Evolutionary conservation across 2,888 invertebrate species (phyloP).

Genomic region (Lepeophtheirus nordmannii): DNA sequence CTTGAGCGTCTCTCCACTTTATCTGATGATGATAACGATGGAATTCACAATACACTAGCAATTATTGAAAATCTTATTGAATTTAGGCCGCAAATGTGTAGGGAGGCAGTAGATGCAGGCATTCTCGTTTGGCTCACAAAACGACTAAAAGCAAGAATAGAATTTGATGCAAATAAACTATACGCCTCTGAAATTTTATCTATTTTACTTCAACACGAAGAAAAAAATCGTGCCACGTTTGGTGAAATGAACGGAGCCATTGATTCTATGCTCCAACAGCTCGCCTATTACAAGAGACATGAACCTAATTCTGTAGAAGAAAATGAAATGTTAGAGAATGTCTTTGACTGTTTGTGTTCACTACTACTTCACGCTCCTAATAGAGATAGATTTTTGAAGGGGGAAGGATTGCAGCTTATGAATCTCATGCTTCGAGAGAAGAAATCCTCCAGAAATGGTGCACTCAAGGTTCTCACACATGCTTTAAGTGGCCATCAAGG

Average conservation of each 20-base stretch:
- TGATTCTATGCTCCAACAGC: slow-evolving; percentile 82
- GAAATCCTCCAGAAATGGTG: slow-evolving; percentile 87
- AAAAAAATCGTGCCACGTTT: slow-evolving; percentile 39
- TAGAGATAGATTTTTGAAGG: slow-evolving; percentile 77
- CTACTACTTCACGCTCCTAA: slow-evolving; percentile 74
- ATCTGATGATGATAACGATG: slow-evolving; percentile 71
- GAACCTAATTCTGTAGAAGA: slow-evolving; percentile 55
- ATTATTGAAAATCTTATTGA: slow-evolving; percentile 92
- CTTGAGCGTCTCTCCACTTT: slow-evolving; percentile 73
- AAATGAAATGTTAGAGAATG: slow-evolving; percentile 95
- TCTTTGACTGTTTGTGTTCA: slow-evolving; percentile 89
- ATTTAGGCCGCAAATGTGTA: slow-evolving; percentile 63
- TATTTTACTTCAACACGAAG: slow-evolving; percentile 66
- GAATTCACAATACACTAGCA: slow-evolving; percentile 81
- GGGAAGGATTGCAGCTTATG: slow-evolving; percentile 96
- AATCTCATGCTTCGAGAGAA: slow-evolving; percentile 96
- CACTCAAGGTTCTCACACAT: slow-evolving; percentile 91
- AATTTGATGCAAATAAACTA: slow-evolving; percentile 85
- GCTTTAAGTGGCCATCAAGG: slow-evolving; percentile 88
- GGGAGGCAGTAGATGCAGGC: slow-evolving; percentile 75
- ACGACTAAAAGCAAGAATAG: slow-evolving; percentile 68
- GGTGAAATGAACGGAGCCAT: slow-evolving; percentile 82
- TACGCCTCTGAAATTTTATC: slow-evolving; percentile 91
- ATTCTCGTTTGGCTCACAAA: slow-evolving; percentile 72
- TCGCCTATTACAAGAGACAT: slow-evolving; percentile 42